Percentiles rank a stretch among this genome's conserved stretches.
Conservation (phyloP, 2,797 vertebrate genomes). For the Rhinichthys osculus region DNA sequence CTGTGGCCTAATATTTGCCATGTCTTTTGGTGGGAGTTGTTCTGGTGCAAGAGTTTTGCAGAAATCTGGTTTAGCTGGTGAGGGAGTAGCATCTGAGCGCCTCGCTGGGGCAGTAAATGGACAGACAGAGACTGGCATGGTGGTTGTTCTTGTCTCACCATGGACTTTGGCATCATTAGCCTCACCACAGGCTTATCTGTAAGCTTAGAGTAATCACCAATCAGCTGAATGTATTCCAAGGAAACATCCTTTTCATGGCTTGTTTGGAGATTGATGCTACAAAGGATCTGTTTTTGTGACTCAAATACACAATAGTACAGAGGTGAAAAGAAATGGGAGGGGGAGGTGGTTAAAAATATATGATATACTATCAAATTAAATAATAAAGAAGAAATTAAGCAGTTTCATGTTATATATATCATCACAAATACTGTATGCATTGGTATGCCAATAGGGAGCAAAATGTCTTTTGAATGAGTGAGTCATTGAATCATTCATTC, state of each 20-base stretch:
- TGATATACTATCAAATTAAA: background rate
- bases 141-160: conserved; percentile 32
- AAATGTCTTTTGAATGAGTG: background rate
- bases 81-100: conserved; percentile 12
- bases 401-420: background rate
- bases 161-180: conserved; percentile 39
- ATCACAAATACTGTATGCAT: background rate
- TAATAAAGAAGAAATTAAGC: background rate
- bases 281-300: background rate
- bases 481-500: conserved; percentile 6
- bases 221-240: conserved; percentile 6
- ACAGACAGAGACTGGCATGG: conserved; percentile 41
- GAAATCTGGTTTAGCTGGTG: conserved; percentile 14
- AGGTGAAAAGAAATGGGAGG: background rate
- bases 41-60: conserved; percentile 31
- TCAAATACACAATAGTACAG: too few relatives aligned
- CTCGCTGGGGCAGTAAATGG: conserved; percentile 31
- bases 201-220: conserved; percentile 34
- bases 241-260: conserved; percentile 17
- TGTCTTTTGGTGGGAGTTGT: conserved; percentile 41
- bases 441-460: background rate
- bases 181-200: conserved; percentile 28
- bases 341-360: background rate
- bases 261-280: background rate
- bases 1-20: conserved; percentile 55